Percentiles rank a stretch among this genome's conserved stretches.
Evolutionary conservation across 2,888 invertebrate genomes (phyloP).

Genomic region (Drosophila nigricruria): DNA sequence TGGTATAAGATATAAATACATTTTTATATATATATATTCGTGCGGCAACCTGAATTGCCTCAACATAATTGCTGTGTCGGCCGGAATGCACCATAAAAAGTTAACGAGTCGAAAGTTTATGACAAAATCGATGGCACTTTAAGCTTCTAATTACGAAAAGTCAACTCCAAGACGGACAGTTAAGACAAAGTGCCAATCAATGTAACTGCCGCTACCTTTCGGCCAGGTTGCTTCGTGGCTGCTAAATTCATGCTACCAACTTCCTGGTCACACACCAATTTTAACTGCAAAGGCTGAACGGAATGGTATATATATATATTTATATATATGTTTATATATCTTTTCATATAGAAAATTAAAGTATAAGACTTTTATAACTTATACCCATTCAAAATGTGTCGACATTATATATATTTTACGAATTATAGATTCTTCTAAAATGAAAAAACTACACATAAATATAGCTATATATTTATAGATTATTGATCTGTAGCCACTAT

Average conservation of each 20-base stretch:
- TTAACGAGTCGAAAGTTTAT: conserved; percentile 40
- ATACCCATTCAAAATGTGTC: no score
- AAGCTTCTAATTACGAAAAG: conserved; percentile 45
- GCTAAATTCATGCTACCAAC: background rate
- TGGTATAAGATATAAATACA: background rate
- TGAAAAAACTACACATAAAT: no score
- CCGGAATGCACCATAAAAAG: conserved; percentile 25
- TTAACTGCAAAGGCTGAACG: background rate
- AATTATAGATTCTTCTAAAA: no score
- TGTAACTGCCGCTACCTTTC: conserved; percentile 4
- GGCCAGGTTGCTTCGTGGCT: background rate
- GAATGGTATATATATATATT: background rate
- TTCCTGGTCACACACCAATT: background rate
- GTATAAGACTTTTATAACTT: no score
- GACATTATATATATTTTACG: no score
- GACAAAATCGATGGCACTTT: conserved; percentile 43
- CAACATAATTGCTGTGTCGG: conserved; percentile 31
- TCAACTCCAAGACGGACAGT: conserved; percentile 17
- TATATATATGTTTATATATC: background rate
- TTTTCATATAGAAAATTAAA: no score
- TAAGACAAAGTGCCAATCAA: conserved; percentile 22
- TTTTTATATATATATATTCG: background rate
- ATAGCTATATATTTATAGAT: no score
- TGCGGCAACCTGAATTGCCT: background rate
- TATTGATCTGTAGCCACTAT: no score